Conservation (phyloP, 2,797 vertebrate species). For the Rallus crepitans region DNA sequence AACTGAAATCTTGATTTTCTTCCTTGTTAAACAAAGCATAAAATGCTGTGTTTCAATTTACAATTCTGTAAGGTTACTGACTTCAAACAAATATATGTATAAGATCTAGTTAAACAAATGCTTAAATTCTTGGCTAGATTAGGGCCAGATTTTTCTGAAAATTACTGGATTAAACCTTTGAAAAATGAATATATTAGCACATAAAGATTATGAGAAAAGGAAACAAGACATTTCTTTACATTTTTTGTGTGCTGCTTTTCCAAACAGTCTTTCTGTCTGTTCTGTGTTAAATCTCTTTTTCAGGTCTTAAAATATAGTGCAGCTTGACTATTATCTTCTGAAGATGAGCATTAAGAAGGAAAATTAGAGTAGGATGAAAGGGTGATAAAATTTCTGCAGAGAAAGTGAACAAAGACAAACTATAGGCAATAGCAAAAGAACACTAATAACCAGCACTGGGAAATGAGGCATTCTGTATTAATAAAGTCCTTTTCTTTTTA, state of each 20-base stretch:
- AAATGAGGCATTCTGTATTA: slow-evolving; percentile 14
- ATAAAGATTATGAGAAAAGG: not conserved
- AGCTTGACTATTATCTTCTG: not conserved
- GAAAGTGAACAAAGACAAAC: slow-evolving; percentile 50
- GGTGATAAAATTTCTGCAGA: slow-evolving; percentile 18
- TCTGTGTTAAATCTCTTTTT: not conserved
- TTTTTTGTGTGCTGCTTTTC: not conserved
- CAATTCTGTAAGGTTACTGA: not conserved
- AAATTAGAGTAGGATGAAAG: slow-evolving; percentile 32
- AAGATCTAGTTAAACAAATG: not conserved
- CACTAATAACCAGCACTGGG: not conserved
- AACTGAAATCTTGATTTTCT: not conserved
- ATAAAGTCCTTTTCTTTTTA: slow-evolving; percentile 35
- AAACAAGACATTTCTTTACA: not conserved
- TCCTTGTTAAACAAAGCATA: not conserved
- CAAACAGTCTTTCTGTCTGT: not conserved
- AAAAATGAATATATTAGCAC: not conserved
- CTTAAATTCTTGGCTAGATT: not conserved
- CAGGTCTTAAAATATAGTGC: not conserved
- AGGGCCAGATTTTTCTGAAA: not conserved
- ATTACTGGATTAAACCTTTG: not conserved
- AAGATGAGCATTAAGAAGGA: slow-evolving; percentile 30
- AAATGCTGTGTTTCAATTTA: not conserved
- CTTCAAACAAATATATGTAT: not conserved
- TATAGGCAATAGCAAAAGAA: not conserved